Percentiles rank a stretch among this genome's conserved stretches.
These are phyloP conservation scores for Tiliqua scincoides DNA, from an alignment of 2,113 vertebrate species.

Conservation along the genomic window DNA sequence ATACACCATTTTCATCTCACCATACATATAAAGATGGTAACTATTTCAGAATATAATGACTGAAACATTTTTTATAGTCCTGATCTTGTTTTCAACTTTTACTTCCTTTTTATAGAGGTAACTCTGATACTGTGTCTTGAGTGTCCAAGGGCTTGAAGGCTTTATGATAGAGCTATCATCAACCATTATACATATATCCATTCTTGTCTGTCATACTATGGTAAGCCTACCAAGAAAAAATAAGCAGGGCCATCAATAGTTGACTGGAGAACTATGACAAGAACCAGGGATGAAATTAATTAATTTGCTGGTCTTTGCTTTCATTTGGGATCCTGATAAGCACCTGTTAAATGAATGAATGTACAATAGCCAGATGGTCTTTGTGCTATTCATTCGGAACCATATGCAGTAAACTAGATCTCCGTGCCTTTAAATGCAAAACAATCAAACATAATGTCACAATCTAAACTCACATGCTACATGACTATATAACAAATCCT, in stretches of 20 bases:
- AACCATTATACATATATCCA: no score
- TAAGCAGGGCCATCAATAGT: neutral
- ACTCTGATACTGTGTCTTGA: no score
- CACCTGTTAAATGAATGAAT: neutral
- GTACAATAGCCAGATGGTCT: no score
- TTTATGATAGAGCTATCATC: neutral
- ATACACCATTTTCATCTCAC: slow-evolving; percentile 1
- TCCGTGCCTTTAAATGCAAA: no score
- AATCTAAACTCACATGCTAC: neutral
- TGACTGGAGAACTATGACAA: neutral
- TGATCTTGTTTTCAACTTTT: no score
- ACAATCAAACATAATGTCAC: neutral
- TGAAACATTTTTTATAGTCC: neutral
- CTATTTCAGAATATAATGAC: neutral
- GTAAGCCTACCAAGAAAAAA: neutral
- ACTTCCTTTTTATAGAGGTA: neutral
- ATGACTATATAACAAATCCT: neutral
- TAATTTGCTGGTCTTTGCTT: neutral
- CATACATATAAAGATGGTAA: slow-evolving; percentile 16
- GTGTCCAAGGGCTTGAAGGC: neutral
- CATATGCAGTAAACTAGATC: no score
- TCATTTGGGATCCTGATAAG: neutral
- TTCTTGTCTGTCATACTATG: neutral
- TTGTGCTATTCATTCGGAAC: neutral
- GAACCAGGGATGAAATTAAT: neutral